phyloP scores from a whole-genome alignment of 2,113 vertebrate species.

The Cromileptes altivelis region DNA sequence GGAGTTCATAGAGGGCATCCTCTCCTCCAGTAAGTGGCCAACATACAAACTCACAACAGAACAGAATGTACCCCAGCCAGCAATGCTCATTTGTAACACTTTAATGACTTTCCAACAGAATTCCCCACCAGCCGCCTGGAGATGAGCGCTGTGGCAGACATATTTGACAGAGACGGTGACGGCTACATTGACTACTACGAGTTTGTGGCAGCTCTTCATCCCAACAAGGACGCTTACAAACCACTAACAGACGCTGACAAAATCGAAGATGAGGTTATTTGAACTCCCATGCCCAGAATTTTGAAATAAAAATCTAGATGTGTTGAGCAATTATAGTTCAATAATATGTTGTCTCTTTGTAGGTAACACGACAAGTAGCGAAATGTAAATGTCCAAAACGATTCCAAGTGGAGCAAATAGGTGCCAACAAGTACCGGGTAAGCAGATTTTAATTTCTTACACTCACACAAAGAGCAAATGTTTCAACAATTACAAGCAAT shows the following conservation, averaged over 20 bases:
- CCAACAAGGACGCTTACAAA: conserved; percentile 99
- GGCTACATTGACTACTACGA: conserved; percentile 99
- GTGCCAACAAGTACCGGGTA: conserved; percentile 99
- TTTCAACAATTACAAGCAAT: background rate
- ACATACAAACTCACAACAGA: background rate
- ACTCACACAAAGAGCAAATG: background rate
- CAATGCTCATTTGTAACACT: conserved; percentile 8
- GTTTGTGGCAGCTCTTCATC: conserved; percentile 98
- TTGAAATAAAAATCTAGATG: background rate
- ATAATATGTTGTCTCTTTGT: conserved; percentile 53
- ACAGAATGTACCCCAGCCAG: background rate
- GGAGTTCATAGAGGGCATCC: conserved; percentile 98
- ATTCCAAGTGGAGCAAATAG: conserved; percentile 99
- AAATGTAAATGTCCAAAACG: conserved; percentile 99
- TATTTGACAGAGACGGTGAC: conserved; percentile 97
- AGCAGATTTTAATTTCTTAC: conserved; percentile 59
- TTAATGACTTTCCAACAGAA: conserved; percentile 77
- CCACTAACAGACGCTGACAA: conserved; percentile 98
- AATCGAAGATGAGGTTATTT: conserved; percentile 96
- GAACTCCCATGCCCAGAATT: background rate
- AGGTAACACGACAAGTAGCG: conserved; percentile 98
- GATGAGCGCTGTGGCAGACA: conserved; percentile 99
- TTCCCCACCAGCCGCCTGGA: conserved; percentile 97
- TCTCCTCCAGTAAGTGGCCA: conserved; percentile 95
- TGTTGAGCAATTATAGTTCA: background rate